Evolutionary conservation across 2,797 vertebrate species (phyloP).

Genomic region (Cynodonichthys magdalenae): DNA sequence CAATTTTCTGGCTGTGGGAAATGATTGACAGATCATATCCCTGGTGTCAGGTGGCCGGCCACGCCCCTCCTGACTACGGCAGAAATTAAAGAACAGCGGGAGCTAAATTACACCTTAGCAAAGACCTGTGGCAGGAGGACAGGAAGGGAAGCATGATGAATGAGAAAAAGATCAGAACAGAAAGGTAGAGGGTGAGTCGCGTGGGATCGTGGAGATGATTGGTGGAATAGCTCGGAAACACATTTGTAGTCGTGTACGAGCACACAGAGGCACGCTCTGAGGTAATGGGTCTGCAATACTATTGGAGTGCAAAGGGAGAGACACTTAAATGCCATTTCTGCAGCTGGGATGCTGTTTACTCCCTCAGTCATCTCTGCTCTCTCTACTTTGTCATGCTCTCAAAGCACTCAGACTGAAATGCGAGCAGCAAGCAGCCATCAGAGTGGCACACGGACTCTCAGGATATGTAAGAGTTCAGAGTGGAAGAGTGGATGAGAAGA

Average conservation of each 20-base stretch:
- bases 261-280: conserved; percentile 34
- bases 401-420: conserved; percentile 73
- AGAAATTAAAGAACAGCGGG: conserved; percentile 80
- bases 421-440: conserved; percentile 62
- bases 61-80: conserved; percentile 75
- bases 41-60: conserved; percentile 73
- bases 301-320: conserved; percentile 71
- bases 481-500: conserved; percentile 40
- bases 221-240: conserved; percentile 68
- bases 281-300: conserved; percentile 73
- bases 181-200: conserved; percentile 69
- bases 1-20: conserved; percentile 73
- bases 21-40: conserved; percentile 81
- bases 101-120: conserved; percentile 80
- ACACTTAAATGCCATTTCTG: conserved; percentile 77
- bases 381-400: conserved; percentile 64
- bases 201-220: conserved; percentile 72
- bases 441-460: conserved; percentile 59
- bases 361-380: conserved; percentile 39
- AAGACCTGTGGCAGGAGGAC: conserved; percentile 77
- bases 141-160: conserved; percentile 77
- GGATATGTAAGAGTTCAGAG: conserved; percentile 46
- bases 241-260: conserved; percentile 50
- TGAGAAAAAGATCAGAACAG: conserved; percentile 69
- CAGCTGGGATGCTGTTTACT: conserved; percentile 72